Percentiles rank a stretch among this genome's conserved stretches.
phyloP scores from a whole-genome alignment of 2,888 invertebrate genomes.

The Gonocerus acuteangulatus region DNA sequence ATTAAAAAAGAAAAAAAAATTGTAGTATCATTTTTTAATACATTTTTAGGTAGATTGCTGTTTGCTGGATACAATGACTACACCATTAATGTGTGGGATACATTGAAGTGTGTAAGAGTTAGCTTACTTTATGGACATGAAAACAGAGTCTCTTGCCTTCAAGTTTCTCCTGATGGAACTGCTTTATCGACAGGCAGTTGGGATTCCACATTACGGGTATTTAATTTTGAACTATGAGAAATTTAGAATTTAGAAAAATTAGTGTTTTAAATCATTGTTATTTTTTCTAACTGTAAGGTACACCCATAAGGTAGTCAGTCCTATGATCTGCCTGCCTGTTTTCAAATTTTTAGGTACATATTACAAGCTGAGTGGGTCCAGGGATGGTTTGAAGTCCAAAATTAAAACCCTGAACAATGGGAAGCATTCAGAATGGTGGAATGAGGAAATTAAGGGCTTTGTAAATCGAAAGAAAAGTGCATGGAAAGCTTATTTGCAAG shows the following conservation, averaged over 20 bases:
- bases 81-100: constrained; percentile 98
- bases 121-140: constrained; percentile 91
- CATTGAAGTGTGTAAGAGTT: constrained; percentile 83
- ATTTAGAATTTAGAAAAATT: not conserved
- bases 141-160: constrained; percentile 84
- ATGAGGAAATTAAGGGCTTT: too few species aligned
- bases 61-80: constrained; percentile 99
- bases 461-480: too few species aligned
- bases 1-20: too few species aligned
- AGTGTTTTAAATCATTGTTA: not conserved
- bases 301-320: too few species aligned
- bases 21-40: too few species aligned
- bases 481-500: too few species aligned
- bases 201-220: constrained; percentile 83
- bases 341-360: too few species aligned
- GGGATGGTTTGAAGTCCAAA: too few species aligned
- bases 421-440: too few species aligned
- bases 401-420: too few species aligned
- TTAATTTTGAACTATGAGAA: not conserved
- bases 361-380: too few species aligned
- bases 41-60: constrained; percentile 69
- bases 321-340: too few species aligned
- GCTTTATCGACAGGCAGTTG: constrained; percentile 95
- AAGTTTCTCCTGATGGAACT: constrained; percentile 94
- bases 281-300: not conserved